A percentile compares a stretch with the other conserved stretches of the same genome.
Evolutionary conservation across 2,113 vertebrate species (phyloP).

Genomic region (Aplodontia rufa): DNA sequence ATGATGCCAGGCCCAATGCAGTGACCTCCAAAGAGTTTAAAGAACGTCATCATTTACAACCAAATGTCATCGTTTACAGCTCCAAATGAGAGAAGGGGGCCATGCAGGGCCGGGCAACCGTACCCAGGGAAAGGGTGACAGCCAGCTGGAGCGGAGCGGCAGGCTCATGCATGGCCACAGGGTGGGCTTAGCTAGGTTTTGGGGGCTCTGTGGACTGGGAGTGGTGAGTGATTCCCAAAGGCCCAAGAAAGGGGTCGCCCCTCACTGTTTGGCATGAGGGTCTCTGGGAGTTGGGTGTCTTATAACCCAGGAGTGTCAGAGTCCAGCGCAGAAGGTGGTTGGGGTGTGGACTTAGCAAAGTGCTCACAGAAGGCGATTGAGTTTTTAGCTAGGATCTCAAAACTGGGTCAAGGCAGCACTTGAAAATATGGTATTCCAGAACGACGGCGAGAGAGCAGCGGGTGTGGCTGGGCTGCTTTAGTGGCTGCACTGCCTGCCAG

Average conservation of each 20-base stretch:
- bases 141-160: neutral
- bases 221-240: neutral
- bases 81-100: neutral
- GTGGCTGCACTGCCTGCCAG: neutral
- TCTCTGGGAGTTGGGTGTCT: too few species aligned
- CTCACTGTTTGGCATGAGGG: neutral
- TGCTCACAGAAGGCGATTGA: neutral
- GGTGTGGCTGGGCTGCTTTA: neutral
- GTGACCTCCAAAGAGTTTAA: neutral
- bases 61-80: too few species aligned
- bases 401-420: neutral
- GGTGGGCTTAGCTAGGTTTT: neutral
- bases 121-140: neutral
- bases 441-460: neutral
- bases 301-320: neutral
- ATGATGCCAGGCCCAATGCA: neutral
- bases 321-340: neutral
- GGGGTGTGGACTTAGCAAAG: neutral
- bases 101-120: accelerated
- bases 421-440: neutral
- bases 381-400: neutral
- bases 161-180: neutral
- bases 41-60: too few species aligned
- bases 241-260: neutral
- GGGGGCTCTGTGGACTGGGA: neutral